Evolutionary conservation across 2,888 invertebrate species (phyloP).

Genomic region (Caradrina clavipalpis): DNA sequence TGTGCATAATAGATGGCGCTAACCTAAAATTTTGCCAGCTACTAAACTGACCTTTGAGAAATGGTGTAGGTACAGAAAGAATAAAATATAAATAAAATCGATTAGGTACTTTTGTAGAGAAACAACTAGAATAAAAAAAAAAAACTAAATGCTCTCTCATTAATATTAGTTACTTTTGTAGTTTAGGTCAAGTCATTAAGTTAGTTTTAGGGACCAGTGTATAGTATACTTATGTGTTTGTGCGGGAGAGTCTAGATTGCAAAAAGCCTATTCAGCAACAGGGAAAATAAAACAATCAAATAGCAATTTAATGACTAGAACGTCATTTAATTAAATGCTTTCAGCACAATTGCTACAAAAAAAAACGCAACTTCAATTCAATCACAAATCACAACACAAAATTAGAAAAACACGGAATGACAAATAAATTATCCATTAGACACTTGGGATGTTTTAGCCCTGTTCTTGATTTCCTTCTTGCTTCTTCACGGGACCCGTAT

Average conservation of each 20-base stretch:
- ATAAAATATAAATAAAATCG: too few relatives aligned
- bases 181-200: too few relatives aligned
- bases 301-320: constrained; percentile 39
- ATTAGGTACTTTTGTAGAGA: too few relatives aligned
- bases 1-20: constrained; percentile 25
- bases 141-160: too few relatives aligned
- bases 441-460: constrained; percentile 18
- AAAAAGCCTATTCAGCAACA: too few relatives aligned
- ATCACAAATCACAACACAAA: constrained; percentile 15
- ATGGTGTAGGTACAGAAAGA: too few relatives aligned
- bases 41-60: too few relatives aligned
- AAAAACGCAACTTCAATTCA: constrained; percentile 11
- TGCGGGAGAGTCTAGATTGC: too few relatives aligned
- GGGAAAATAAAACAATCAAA: constrained; percentile 25
- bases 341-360: constrained; percentile 6
- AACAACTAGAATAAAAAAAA: too few relatives aligned
- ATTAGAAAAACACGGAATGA: constrained; percentile 25
- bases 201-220: too few relatives aligned
- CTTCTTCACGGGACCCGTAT: constrained; percentile 92
- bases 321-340: constrained; percentile 45
- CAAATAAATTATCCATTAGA: not conserved
- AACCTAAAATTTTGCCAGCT: not conserved
- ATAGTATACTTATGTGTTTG: too few relatives aligned
- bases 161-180: too few relatives aligned
- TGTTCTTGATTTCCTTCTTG: constrained; percentile 61